These are phyloP conservation scores for Tetragonula carbonaria DNA, from an alignment of 2,888 invertebrate genomes.

Conservation along the genomic window DNA sequence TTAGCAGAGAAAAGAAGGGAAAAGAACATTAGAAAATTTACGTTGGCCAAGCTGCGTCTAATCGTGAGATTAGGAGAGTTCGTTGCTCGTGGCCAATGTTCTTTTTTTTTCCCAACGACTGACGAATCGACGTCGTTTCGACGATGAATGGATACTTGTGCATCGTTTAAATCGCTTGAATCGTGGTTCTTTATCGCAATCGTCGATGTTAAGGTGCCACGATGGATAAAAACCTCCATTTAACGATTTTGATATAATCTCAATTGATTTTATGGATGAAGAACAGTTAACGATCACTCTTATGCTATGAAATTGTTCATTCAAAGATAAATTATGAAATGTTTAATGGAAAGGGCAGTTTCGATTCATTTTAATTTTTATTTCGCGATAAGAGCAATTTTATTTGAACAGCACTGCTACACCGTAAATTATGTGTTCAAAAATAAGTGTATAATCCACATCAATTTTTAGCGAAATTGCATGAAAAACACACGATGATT, in stretches of 20 bases:
- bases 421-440: too few species aligned
- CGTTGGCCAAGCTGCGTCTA: slow-evolving; percentile 6
- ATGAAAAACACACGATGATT: too few species aligned
- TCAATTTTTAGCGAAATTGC: too few species aligned
- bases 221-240: neutral
- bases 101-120: neutral
- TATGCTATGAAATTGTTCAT: too few species aligned
- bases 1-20: neutral
- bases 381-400: too few species aligned
- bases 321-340: too few species aligned
- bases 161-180: slow-evolving; percentile 27
- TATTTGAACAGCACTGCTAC: too few species aligned
- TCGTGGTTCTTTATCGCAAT: slow-evolving; percentile 5
- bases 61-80: slow-evolving; percentile 26
- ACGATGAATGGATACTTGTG: slow-evolving; percentile 26
- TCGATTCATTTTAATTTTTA: too few species aligned
- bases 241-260: neutral
- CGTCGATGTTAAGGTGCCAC: slow-evolving; percentile 14
- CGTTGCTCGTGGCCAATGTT: neutral
- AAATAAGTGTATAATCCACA: too few species aligned
- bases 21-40: slow-evolving; percentile 7
- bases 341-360: too few species aligned
- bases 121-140: slow-evolving; percentile 34
- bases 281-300: too few species aligned
- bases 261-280: neutral